Base-by-base conservation (phyloP, 1,140 invertebrate species). In the Latrodectus geometricus region DNA sequence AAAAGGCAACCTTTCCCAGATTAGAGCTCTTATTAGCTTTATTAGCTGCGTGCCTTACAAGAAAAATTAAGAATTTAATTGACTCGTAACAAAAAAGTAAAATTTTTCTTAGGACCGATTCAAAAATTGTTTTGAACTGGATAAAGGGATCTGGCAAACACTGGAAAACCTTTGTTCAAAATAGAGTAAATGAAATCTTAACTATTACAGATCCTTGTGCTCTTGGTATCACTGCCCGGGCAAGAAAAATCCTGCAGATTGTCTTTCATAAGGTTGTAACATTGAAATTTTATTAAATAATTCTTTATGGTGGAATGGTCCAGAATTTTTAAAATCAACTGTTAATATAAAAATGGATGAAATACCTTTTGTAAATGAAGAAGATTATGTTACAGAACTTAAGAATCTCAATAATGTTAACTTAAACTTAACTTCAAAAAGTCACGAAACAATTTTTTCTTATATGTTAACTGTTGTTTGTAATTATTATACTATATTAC, bases 81-180 rank as follows among this genome's bases (percentile, higher is more conserved):
- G 35, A 49, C 17, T n/a, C 12, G 0, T 54, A 75, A 48, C 73
- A 49, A 2, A 17, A 49, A 75, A 14, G 12, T 12, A 75, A 9
- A 75, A 52, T 9, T 20, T 75, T 75, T 9, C 35, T 75, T 20
- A 54, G 73, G 73, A 75, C 73, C 12, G 73, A 75, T 75, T 9
- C 73, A 17, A 49, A 75, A 50, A 75, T 75, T 2, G 73, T 52
- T 9, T 23, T 75, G 15, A 8, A 75, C 35, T 75, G 73, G 73
- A 75, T 75, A 12, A 17, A 52, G 50, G 35, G 23, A 15, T 75
- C 73, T 17, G 14, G n/a, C 4, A 49, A 50, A n/a, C 21, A 12
- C 20, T 75, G 73, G 73, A 75, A 75, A 23, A 17, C 23, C 14
- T 75, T 75, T 23, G 5, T 75, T 12, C 9, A 17, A 12, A 75